phyloP scores from a whole-genome alignment of 2,797 vertebrate species.

The Alauda arvensis region DNA sequence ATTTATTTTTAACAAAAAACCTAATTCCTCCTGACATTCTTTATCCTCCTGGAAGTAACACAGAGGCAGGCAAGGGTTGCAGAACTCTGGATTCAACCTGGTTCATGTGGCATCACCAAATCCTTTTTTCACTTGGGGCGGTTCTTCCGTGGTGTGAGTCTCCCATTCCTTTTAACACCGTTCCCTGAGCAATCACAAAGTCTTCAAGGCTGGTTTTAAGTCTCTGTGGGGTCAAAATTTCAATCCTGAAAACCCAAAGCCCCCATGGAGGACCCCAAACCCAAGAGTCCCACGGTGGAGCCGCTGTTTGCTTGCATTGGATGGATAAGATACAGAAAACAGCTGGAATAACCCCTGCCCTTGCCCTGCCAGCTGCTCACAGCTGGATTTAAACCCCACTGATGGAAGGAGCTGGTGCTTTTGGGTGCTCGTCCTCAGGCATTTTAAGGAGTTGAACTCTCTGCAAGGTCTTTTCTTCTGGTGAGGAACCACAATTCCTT shows the following conservation, averaged over 20 bases:
- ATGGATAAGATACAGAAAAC: fast-evolving
- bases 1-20: background rate
- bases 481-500: background rate
- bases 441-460: fast-evolving
- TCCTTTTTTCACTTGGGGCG: background rate
- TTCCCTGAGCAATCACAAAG: background rate
- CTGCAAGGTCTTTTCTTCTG: fast-evolving
- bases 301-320: background rate
- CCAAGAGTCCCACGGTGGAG: background rate
- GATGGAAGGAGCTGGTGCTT: background rate
- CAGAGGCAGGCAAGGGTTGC: background rate
- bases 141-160: fast-evolving
- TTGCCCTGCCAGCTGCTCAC: background rate
- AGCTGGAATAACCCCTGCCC: background rate
- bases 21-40: background rate
- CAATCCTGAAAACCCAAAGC: background rate
- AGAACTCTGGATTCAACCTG: background rate
- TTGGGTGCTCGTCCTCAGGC: background rate
- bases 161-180: background rate
- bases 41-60: background rate
- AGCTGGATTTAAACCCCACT: background rate
- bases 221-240: background rate
- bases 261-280: background rate
- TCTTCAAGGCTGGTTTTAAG: background rate
- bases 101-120: fast-evolving